Evolutionary conservation across 2,113 vertebrate genomes (phyloP).

Genomic region (Rynchops niger): DNA sequence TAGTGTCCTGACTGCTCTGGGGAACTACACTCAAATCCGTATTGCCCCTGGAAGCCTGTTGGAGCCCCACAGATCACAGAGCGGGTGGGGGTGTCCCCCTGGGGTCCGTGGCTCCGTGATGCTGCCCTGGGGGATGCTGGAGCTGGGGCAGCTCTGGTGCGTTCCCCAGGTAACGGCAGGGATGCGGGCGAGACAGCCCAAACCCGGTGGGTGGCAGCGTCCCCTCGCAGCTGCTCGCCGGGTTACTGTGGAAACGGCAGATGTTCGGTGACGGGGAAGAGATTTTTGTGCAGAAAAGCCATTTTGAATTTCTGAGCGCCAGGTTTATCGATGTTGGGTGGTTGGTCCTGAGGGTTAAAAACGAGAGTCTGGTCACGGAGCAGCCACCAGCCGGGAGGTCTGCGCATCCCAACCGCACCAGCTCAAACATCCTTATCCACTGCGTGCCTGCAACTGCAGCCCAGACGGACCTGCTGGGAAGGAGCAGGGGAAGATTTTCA

Average conservation of each 20-base stretch:
- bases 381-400: background rate
- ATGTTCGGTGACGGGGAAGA: background rate
- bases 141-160: background rate
- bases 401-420: background rate
- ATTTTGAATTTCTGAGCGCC: background rate
- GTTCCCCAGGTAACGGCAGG: background rate
- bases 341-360: background rate
- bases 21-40: fast-evolving
- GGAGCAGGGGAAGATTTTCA: background rate
- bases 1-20: background rate
- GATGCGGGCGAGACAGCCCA: background rate
- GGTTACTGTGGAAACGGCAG: background rate
- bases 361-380: background rate
- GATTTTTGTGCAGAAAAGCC: background rate
- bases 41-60: background rate
- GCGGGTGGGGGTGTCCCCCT: background rate
- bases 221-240: background rate
- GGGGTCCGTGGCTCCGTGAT: fast-evolving
- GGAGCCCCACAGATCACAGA: background rate
- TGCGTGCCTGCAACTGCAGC: background rate
- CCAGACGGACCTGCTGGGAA: background rate
- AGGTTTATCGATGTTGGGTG: background rate
- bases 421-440: background rate
- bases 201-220: fast-evolving
- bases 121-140: background rate